Evolutionary conservation across 2,888 invertebrate species (phyloP), one percentile per base, ranked within the genome.

Genomic region (Cosmopolites sordidus): DNA sequence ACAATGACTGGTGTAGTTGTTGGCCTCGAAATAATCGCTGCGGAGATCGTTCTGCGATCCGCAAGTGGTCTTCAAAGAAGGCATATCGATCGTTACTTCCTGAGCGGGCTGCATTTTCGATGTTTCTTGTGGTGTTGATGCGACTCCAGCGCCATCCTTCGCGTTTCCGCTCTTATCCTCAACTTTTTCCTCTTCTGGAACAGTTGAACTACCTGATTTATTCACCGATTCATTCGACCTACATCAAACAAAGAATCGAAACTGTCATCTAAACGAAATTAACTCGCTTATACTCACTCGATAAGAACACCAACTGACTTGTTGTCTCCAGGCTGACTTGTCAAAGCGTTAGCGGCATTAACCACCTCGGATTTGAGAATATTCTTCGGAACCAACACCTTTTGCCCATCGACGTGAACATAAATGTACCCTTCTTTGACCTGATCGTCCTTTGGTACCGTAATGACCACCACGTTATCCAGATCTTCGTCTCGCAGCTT

Each of bases 301-400:
- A 55, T 43, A 15, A 51, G 30, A 5, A 55, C 48, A 12, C 52
- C 56, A 27, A 48, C 40, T 1, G 51, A 45, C 27, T 38, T 56
- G 6, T 37, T 29, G 14, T 43, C 29, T 1, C 44, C 22, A 8
- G 45, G 51, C 17, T 39, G 22, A 12, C 30, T 48, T 15, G 51
- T 45, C 14, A 56, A 29, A 14, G 51, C 48, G 14, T 54, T 49
- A 2, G 46, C 47, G 4, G 46, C 50, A 40, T 43, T 49, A 1
- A 51, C 56, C 15, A 59, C 51, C 53, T 71, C 71, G 2, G 64
- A 54, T 40, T 68, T 66, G 12, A 73, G 53, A 43, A 67, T 69
- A 48, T 65, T 64, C 58, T 71, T 71, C 1, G 72, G 70, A 43
- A 73, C 65, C 2, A 69, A 62, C 15, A 69, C 56, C 58, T 68